Percentiles rank a stretch among this genome's conserved stretches.
Evolutionary conservation across 1,140 invertebrate species (phyloP).

Genomic region (Cyrtorhinus lividipennis): DNA sequence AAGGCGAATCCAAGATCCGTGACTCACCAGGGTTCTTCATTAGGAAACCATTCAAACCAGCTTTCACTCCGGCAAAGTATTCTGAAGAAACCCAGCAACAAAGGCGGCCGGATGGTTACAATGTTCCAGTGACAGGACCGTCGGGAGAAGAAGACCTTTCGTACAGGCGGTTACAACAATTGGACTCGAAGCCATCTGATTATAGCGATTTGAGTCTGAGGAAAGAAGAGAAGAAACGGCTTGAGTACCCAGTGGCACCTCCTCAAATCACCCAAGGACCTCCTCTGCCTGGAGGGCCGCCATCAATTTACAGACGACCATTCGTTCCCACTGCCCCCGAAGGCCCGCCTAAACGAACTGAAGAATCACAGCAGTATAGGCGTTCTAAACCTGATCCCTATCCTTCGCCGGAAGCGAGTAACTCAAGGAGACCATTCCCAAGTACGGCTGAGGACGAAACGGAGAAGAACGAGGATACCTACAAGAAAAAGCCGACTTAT

Average conservation of each 20-base stretch:
- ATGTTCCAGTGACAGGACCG: neutral
- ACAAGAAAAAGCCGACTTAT: neutral
- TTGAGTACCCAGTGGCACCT: neutral
- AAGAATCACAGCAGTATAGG: conserved; percentile 5
- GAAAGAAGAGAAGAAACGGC: neutral
- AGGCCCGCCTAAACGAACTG: neutral
- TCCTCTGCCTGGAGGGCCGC: neutral
- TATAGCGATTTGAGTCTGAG: neutral
- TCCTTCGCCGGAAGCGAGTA: neutral
- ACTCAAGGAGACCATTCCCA: neutral
- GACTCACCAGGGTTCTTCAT: neutral
- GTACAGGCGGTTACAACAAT: neutral
- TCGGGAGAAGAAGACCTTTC: neutral
- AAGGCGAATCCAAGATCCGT: neutral
- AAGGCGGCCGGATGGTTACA: neutral
- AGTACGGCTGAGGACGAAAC: neutral
- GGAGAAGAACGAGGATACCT: neutral
- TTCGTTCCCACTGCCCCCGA: conserved; percentile 4
- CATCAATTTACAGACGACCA: conserved; percentile 10
- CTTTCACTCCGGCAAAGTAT: neutral
- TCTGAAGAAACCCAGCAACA: neutral
- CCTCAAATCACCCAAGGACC: neutral
- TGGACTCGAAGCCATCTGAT: neutral
- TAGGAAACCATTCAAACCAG: neutral
- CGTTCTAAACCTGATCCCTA: neutral